phyloP scores from a whole-genome alignment of 2,113 vertebrate genomes.

The Oryzias javanicus region DNA sequence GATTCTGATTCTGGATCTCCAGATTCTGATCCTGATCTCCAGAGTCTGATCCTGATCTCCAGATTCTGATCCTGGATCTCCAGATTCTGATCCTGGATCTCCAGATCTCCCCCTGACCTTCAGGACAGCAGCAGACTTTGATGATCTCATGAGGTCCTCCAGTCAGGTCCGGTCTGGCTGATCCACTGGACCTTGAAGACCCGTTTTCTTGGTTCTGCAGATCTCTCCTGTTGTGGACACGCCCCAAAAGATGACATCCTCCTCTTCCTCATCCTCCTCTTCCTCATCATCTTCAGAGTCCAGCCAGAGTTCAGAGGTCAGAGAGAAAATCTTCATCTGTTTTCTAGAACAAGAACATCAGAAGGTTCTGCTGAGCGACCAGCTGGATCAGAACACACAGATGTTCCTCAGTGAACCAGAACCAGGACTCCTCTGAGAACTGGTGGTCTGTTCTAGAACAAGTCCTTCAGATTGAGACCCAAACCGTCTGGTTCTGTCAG shows the following conservation, averaged over 20 bases:
- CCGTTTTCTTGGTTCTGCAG: slow-evolving; percentile 19
- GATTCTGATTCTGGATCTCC: no score
- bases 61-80: no score
- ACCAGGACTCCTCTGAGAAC: no score
- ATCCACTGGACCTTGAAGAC: background rate
- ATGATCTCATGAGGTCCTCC: no score
- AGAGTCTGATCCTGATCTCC: no score
- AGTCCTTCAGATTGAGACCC: background rate
- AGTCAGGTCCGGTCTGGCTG: no score
- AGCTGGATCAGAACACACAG: no score
- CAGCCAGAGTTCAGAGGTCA: slow-evolving; percentile 43
- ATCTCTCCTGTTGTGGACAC: background rate
- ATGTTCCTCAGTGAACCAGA: no score
- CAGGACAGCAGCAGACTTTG: background rate
- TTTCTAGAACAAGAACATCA: no score
- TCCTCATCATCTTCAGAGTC: slow-evolving; percentile 38
- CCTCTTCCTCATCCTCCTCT: slow-evolving; percentile 19
- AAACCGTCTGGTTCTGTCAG: background rate
- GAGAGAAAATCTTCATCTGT: background rate
- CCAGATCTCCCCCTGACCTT: no score
- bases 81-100: no score
- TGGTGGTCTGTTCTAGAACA: background rate
- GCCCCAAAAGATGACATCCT: background rate
- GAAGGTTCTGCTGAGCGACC: background rate
- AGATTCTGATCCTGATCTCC: no score